These are phyloP conservation scores for Stegostoma tigrinum DNA, from an alignment of 2,113 vertebrate genomes.

Conservation along the genomic window DNA sequence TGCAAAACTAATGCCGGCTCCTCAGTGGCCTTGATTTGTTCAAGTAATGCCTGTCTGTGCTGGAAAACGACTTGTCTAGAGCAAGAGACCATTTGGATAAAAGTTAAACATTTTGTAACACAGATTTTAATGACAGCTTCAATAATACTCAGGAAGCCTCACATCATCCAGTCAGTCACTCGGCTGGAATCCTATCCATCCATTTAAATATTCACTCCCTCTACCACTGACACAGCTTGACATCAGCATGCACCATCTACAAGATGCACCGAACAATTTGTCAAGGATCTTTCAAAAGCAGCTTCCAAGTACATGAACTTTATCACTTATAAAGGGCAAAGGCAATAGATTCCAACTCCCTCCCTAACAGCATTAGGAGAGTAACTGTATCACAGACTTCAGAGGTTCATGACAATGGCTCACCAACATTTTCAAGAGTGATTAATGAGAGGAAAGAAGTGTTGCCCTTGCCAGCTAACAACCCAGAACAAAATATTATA, in stretches of 20 bases:
- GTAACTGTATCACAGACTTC: background rate
- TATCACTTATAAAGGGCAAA: background rate
- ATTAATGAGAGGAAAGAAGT: background rate
- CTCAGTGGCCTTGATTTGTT: slow-evolving; percentile 81
- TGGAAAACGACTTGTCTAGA: slow-evolving; percentile 79
- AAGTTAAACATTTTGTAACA: background rate
- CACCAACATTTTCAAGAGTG: background rate
- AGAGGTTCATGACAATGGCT: background rate
- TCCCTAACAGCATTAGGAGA: background rate
- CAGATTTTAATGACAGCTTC: background rate
- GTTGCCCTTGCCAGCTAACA: background rate
- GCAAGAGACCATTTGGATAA: slow-evolving; percentile 40
- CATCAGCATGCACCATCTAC: background rate
- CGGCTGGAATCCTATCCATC: background rate
- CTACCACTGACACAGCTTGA: background rate
- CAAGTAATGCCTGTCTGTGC: slow-evolving; percentile 78
- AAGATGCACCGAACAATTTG: background rate
- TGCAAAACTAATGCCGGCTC: slow-evolving; percentile 88
- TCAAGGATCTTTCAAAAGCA: background rate
- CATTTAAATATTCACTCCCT: background rate
- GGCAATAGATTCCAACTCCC: background rate
- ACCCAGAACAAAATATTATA: background rate
- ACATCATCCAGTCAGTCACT: background rate
- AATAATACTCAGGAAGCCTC: background rate
- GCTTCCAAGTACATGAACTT: background rate